A percentile compares a stretch with the other conserved stretches of the same genome.
Conservation (phyloP, 2,888 invertebrate genomes). For the Ernsta delagoae region DNA sequence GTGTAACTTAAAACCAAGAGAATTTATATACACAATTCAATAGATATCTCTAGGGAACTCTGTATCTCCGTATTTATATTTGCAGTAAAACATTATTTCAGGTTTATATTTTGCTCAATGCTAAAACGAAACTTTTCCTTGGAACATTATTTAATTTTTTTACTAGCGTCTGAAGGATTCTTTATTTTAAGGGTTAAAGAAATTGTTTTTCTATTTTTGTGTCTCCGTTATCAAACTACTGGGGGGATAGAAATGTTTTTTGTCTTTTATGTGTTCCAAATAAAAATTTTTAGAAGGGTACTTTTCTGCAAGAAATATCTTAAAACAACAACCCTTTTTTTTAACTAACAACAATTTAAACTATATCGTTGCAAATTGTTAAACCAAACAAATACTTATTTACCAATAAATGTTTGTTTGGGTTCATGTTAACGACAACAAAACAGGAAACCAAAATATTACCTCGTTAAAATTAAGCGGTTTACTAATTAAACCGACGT, state of each 20-base stretch:
- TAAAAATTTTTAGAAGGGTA: no score
- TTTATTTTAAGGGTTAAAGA: no score
- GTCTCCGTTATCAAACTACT: no score
- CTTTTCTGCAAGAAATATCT: no score
- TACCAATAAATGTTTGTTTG: not conserved
- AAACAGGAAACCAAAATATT: constrained; percentile 24
- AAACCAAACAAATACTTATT: not conserved
- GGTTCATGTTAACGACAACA: constrained; percentile 35
- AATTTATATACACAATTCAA: constrained; percentile 32
- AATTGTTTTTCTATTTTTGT: no score
- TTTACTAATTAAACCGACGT: constrained; percentile 14
- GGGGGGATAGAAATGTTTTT: no score
- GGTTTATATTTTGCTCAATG: not conserved
- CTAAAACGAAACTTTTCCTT: not conserved
- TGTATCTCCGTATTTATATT: constrained; percentile 8
- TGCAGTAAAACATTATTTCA: not conserved
- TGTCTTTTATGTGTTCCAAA: no score
- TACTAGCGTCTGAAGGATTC: no score
- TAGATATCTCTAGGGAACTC: constrained; percentile 9
- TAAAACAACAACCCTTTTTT: no score
- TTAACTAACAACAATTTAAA: not conserved
- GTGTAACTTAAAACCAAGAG: constrained; percentile 25
- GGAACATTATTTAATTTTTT: not conserved
- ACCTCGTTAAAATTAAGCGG: constrained; percentile 8
- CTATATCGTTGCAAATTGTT: not conserved